phyloP scores from a whole-genome alignment of 2,888 invertebrate genomes.

The Nymphalis polychloros region DNA sequence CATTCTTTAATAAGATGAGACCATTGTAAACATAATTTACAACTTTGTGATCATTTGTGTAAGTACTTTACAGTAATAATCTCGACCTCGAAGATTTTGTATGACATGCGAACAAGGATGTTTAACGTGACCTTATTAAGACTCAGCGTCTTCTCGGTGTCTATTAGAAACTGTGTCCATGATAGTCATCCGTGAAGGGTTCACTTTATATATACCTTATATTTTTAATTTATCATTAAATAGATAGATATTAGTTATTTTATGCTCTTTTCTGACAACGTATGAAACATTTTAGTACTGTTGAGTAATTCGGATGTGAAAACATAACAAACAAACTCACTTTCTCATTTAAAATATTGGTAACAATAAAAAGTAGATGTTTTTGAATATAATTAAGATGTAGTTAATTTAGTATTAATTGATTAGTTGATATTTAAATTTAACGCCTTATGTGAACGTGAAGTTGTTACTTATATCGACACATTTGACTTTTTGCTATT shows the following conservation, averaged over 20 bases:
- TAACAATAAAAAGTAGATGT: too few species aligned
- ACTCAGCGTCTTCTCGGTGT: conserved; percentile 18
- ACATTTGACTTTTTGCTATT: not conserved
- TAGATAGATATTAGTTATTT: too few species aligned
- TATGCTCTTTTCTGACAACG: too few species aligned
- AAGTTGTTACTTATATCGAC: not conserved
- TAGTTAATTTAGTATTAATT: not conserved
- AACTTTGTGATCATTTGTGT: not conserved
- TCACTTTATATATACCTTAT: not conserved
- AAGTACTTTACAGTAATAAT: not conserved
- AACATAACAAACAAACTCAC: too few species aligned
- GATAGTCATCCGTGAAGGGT: not conserved
- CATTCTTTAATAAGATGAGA: not conserved
- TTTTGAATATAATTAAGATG: too few species aligned
- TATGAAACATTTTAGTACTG: too few species aligned
- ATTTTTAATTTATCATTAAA: too few species aligned
- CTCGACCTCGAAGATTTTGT: conserved; percentile 6
- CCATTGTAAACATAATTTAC: not conserved
- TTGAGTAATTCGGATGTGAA: too few species aligned
- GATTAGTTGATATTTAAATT: not conserved
- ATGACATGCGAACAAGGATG: conserved; percentile 15
- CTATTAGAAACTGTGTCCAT: conserved; percentile 25
- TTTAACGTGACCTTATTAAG: conserved; percentile 20
- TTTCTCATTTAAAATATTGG: too few species aligned
- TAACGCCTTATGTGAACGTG: not conserved